Percentiles rank a stretch among this genome's conserved stretches.
Evolutionary conservation across 2,888 invertebrate genomes (phyloP).

Genomic region (Eustalomyia histrio): DNA sequence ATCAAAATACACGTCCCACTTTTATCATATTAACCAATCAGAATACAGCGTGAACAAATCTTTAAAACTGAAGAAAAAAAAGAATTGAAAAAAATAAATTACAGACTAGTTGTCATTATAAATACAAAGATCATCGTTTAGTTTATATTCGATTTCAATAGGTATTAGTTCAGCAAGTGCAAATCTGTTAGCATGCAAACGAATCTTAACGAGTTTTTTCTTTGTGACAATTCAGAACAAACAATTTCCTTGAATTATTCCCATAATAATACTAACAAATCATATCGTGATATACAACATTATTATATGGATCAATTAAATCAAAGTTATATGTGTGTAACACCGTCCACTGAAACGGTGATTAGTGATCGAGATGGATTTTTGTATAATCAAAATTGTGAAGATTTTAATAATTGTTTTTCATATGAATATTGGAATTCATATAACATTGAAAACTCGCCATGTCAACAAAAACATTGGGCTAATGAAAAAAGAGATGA

Average conservation of each 20-base stretch:
- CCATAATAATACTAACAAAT: slow-evolving; percentile 24
- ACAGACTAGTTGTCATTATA: slow-evolving; percentile 17
- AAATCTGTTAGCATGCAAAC: slow-evolving; percentile 48
- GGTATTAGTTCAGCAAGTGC: slow-evolving; percentile 28
- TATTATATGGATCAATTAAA: slow-evolving; percentile 57
- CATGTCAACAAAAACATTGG: not conserved
- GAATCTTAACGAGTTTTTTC: slow-evolving; percentile 50
- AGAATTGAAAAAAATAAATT: slow-evolving; percentile 11
- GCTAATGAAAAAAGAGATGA: slow-evolving; percentile 17
- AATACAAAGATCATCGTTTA: slow-evolving; percentile 24
- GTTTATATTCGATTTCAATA: slow-evolving; percentile 53
- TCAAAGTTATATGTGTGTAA: slow-evolving; percentile 54
- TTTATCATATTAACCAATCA: slow-evolving; percentile 23
- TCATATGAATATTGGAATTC: slow-evolving; percentile 42
- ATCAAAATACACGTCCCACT: slow-evolving; percentile 39
- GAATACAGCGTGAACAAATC: not conserved
- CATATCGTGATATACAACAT: slow-evolving; percentile 40
- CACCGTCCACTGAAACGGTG: slow-evolving; percentile 36
- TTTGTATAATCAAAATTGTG: slow-evolving; percentile 37
- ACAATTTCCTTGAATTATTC: slow-evolving; percentile 17
- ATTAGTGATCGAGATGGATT: slow-evolving; percentile 10
- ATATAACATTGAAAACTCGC: slow-evolving; percentile 24
- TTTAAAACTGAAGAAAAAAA: not conserved
- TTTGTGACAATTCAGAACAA: slow-evolving; percentile 45
- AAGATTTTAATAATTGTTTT: slow-evolving; percentile 21